phyloP scores from a whole-genome alignment of 2,888 invertebrate species.

The Strigamia crassipes region DNA sequence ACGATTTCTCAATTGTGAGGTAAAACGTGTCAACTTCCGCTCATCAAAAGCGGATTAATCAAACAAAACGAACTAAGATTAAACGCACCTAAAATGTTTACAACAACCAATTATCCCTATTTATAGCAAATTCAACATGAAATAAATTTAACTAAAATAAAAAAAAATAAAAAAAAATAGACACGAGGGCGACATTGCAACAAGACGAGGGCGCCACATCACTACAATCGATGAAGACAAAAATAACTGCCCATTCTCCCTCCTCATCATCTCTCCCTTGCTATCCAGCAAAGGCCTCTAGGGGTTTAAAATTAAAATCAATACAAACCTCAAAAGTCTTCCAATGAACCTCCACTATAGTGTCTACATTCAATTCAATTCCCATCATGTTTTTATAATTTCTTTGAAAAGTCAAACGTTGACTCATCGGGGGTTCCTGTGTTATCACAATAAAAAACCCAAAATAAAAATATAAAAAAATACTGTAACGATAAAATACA shows the following conservation, averaged over 20 bases:
- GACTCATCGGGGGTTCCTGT: background rate
- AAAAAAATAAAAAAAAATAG: background rate
- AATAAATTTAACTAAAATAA: background rate
- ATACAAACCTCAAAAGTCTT: constrained; percentile 18
- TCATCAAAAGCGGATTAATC: no score
- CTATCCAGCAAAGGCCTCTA: constrained; percentile 21
- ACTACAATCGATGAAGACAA: constrained; percentile 34
- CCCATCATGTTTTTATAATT: background rate
- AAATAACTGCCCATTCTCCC: constrained; percentile 13
- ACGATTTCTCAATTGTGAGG: no score
- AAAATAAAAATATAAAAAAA: no score
- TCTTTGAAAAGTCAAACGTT: background rate
- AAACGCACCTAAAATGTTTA: background rate
- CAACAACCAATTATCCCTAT: background rate
- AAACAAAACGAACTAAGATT: no score
- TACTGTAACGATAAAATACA: no score
- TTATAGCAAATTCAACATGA: no score
- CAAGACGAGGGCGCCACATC: constrained; percentile 36
- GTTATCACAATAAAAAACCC: background rate
- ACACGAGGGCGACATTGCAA: constrained; percentile 2
- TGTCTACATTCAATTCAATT: background rate
- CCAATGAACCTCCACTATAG: background rate
- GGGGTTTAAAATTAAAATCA: constrained; percentile 42
- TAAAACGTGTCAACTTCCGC: no score
- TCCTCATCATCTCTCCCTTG: constrained; percentile 28